Conservation (phyloP, 2,113 vertebrate genomes). For the Diphyllodes magnificus region DNA sequence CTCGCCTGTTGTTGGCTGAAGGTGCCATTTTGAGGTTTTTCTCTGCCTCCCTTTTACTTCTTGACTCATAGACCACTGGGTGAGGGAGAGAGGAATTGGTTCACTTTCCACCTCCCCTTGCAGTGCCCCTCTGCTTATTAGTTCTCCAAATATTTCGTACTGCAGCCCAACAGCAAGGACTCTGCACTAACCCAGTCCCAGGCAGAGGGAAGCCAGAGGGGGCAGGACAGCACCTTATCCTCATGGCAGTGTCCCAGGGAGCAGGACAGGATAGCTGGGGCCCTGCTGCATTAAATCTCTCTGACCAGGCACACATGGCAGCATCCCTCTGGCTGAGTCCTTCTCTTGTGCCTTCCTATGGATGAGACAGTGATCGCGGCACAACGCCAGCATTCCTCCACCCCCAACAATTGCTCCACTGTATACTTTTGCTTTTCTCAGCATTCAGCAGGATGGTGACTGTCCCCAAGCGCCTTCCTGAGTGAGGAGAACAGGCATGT, state of each 20-base stretch:
- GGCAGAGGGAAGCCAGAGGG: background rate
- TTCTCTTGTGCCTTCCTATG: background rate
- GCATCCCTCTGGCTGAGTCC: background rate
- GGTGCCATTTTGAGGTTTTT: background rate
- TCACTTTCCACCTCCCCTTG: background rate
- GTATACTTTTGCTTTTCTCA: background rate
- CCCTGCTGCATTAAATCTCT: background rate
- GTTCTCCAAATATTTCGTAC: constrained; percentile 13
- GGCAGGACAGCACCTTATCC: background rate
- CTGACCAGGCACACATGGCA: background rate
- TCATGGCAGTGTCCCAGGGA: background rate
- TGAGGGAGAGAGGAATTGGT: background rate
- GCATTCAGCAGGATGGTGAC: background rate
- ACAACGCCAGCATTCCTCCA: background rate
- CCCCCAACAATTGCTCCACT: background rate
- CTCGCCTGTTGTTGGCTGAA: background rate
- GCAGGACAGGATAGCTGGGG: background rate
- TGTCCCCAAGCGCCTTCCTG: background rate
- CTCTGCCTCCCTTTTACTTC: background rate
- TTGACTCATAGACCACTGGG: background rate
- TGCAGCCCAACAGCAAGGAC: background rate
- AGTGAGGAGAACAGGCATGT: background rate
- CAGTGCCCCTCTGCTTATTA: constrained; percentile 47
- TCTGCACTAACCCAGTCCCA: background rate
- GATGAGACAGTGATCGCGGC: rapidly evolving